Percentiles rank a stretch among this genome's conserved stretches.
Evolutionary conservation across 1,140 invertebrate species (phyloP).

Genomic region (Bradynema listronoti): DNA sequence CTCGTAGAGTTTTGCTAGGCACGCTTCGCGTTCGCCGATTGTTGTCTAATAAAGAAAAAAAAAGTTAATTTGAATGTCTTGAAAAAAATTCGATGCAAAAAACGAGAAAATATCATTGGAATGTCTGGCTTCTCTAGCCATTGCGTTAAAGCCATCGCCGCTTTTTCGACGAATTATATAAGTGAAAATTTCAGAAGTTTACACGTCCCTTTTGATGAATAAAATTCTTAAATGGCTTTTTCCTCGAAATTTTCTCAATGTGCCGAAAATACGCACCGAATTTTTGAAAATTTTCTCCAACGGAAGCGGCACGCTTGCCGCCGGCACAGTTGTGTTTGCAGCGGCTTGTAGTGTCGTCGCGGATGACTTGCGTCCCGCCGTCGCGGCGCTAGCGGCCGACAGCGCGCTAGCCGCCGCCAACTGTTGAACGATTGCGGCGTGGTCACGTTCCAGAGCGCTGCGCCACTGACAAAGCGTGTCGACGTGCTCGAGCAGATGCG

Average conservation of each 20-base stretch:
- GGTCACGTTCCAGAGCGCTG: slow-evolving; percentile 25
- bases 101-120: too few relatives aligned
- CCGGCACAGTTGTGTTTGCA: neutral
- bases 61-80: slow-evolving; percentile 3
- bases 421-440: slow-evolving; percentile 2
- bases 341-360: too few relatives aligned
- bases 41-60: slow-evolving; percentile 2
- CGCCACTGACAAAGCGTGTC: slow-evolving; percentile 30
- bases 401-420: neutral
- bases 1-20: slow-evolving; percentile 3
- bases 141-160: too few relatives aligned
- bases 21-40: slow-evolving; percentile 7
- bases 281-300: slow-evolving; percentile 21
- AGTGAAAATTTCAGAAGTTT: too few relatives aligned
- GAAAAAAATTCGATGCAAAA: too few relatives aligned
- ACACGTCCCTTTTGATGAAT: slow-evolving; percentile 47
- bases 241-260: too few relatives aligned
- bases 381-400: neutral
- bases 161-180: too few relatives aligned
- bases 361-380: too few relatives aligned
- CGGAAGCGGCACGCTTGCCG: neutral
- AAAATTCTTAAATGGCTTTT: slow-evolving; percentile 47
- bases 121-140: too few relatives aligned
- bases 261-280: neutral
- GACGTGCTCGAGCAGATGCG: slow-evolving; percentile 20